Base-by-base conservation (phyloP, 2,113 vertebrate species). In the Dipodomys spectabilis region DNA sequence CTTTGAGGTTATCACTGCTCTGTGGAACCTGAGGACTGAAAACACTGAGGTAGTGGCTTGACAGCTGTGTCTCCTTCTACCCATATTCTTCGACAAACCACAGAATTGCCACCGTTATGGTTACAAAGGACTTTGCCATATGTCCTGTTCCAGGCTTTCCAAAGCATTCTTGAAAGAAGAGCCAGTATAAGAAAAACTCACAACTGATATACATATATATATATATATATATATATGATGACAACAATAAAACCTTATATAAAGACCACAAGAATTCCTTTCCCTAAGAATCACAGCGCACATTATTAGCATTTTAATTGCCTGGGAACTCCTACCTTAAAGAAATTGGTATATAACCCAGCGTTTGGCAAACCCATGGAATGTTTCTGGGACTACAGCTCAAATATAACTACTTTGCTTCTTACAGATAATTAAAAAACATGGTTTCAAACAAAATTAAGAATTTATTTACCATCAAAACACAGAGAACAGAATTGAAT, bases 391-490 rank as follows among this genome's bases (percentile, higher is more conserved):
- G 7, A 45, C 23, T 65, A 44, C 35, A 78, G 11, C 12, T 65
- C 28, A 81, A 45, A 30, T 53, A 10, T 15, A 80, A 45, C 11
- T 16, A 25, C 23, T 64, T 64, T 86, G 74, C 67, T 90, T 86
- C 85, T 85, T 57, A 57, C 15, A 57, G 53, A n/a, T 92, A 32
- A 67, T 71, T 27, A 80, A 27, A 88, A 86, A 60, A 57, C 11
- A 84, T 35, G 68, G 23, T 45, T 91, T 77, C 39, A n/a, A 69
- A 49, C 62, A 86, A 82, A 84, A 13, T 88, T 35, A 90, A 83
- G 30, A 75, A 83, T 60, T n/a, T 49, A 71, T 16, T 65, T 44
- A 60, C 20, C 65, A 19, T 84, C 71, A 45, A 89, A 93, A 44
- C 0, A 28, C 1, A 74, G 27, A 20, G 49, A 3, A 18, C 2